Percentiles rank a stretch among this genome's conserved stretches.
These are phyloP conservation scores for Automeris io DNA, from an alignment of 2,888 invertebrate genomes.

Conservation along the genomic window DNA sequence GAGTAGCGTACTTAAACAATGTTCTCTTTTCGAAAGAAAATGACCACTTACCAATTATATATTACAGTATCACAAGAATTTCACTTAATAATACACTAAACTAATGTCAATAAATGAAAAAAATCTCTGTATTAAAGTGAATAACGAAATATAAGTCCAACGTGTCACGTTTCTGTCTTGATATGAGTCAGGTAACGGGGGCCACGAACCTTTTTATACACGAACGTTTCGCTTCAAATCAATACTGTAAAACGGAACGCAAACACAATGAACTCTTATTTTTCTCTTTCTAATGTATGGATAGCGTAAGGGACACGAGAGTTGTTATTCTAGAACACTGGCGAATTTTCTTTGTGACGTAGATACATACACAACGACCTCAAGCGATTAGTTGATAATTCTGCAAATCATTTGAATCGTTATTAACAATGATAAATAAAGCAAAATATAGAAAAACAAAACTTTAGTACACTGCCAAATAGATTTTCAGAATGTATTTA, in stretches of 20 bases:
- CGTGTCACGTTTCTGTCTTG: conserved; percentile 24
- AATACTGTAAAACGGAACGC: conserved; percentile 23
- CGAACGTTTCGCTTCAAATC: conserved; percentile 18
- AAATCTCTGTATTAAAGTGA: neutral
- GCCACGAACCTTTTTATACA: conserved; percentile 32
- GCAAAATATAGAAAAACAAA: too few relatives aligned
- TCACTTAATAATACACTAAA: conserved; percentile 15
- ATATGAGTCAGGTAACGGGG: conserved; percentile 25
- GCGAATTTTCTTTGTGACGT: conserved; percentile 41
- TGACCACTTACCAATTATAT: conserved; percentile 5
- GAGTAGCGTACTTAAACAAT: too few relatives aligned
- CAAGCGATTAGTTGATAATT: conserved; percentile 4
- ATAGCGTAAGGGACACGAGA: conserved; percentile 18
- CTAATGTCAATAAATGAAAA: conserved; percentile 1
- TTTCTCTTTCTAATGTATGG: conserved; percentile 19
- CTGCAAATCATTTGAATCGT: neutral
- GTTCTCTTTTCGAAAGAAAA: neutral
- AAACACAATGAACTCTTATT: conserved; percentile 10
- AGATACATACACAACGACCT: conserved; percentile 9
- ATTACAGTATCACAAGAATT: conserved; percentile 15
- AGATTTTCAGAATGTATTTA: neutral
- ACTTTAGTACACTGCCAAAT: neutral
- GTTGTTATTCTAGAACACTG: conserved; percentile 36
- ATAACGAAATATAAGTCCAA: conserved; percentile 28
- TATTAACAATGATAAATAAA: too few relatives aligned